Evolutionary conservation across 2,888 invertebrate species (phyloP), one percentile per base, ranked within the genome.

Genomic region (Epistrophe eligans): DNA sequence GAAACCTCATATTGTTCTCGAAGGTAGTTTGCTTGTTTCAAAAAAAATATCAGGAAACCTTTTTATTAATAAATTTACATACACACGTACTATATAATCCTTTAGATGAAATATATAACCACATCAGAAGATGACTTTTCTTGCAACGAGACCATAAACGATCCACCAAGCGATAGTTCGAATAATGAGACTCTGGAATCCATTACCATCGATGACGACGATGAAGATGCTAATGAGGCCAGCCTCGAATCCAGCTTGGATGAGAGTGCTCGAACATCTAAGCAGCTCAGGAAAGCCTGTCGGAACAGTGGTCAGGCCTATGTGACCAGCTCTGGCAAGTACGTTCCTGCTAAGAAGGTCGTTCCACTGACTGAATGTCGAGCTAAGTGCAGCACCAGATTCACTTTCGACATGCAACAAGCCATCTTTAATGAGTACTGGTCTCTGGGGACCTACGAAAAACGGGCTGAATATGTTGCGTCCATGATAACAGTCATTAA

Each of bases 251-350:
- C 35, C 0, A 38, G 15, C 43, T 24, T 40, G 13, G 40, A 58
- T 3, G 64, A 80, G 10, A 64, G 28, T 13, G 35, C 80, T 11
- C 58, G 52, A 35, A 55, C 72, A 52, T 66, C 84, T 7, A 84
- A 62, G 28, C 81, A 81, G 15, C n/a, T 81, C 7, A 43, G 84
- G 17, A 84, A 84, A 64, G 60, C 19, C 2, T 80, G 81, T 55
- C 74, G 88, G 52, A 88, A 89, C 45, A 67, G 70, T 48, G 84
- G 87, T 5, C 71, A 87, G 38, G 84, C 84, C 15, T 89, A 89
- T 55, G 67, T 79, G 19, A 87, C 84, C 11, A 89, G 67, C 15
- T 70, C 80, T 19, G 88, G 84, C 17, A 89, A 88, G 77, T 74
- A 60, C 55, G 70, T 79, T 24, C 77, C 88, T 15, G 84, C 58